Evolutionary conservation across 2,797 vertebrate species (phyloP).

Genomic region (Lacerta bilineata): DNA sequence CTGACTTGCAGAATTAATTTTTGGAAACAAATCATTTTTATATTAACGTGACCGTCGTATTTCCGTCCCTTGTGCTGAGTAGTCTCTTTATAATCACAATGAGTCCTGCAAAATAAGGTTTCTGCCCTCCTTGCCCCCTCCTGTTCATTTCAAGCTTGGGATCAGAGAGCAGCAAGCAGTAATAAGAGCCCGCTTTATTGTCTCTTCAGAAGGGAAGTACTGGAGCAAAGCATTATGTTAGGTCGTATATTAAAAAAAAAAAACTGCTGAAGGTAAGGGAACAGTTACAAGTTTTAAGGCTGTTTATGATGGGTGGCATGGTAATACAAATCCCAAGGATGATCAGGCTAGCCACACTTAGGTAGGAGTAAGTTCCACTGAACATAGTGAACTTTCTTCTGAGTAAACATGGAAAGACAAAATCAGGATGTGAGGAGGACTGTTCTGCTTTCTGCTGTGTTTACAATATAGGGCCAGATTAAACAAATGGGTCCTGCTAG

Average conservation of each 20-base stretch:
- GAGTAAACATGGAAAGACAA: neutral
- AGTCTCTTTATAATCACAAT: constrained; percentile 57
- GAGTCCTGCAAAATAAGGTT: constrained; percentile 48
- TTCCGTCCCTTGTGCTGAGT: constrained; percentile 39
- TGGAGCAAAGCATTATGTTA: neutral
- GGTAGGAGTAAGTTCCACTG: neutral
- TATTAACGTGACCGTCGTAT: neutral
- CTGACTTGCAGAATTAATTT: neutral
- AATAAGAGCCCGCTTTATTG: constrained; percentile 48
- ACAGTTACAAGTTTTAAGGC: neutral
- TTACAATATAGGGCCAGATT: neutral
- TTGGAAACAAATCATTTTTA: constrained; percentile 40
- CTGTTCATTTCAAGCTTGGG: neutral
- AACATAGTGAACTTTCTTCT: neutral
- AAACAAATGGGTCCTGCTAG: neutral
- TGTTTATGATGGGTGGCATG: neutral
- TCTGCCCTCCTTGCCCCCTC: constrained; percentile 34
- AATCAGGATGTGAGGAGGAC: neutral
- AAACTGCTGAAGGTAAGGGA: neutral
- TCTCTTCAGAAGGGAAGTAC: constrained; percentile 15
- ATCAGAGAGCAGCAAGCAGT: constrained; percentile 25
- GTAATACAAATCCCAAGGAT: neutral
- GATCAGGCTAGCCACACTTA: neutral
- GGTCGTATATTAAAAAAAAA: neutral
- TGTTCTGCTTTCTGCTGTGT: neutral